These are phyloP conservation scores for Drosophila recens DNA, from an alignment of 2,888 invertebrate species.

Conservation along the genomic window DNA sequence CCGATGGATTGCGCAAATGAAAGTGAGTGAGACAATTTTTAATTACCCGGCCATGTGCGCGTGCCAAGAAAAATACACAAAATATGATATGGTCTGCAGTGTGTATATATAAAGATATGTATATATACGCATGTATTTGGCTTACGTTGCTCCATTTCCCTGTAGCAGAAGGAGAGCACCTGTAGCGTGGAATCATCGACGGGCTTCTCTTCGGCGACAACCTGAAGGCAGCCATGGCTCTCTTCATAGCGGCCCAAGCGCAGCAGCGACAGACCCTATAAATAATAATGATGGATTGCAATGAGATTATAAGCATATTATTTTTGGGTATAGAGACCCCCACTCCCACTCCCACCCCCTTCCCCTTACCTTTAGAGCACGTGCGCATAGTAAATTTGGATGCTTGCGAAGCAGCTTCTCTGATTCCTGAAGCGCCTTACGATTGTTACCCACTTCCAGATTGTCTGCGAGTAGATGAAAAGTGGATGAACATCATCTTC, in stretches of 20 bases:
- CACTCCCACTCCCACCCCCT: not conserved
- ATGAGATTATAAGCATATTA: constrained; percentile 3
- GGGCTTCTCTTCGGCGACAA: constrained; percentile 92
- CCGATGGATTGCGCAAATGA: constrained; percentile 31
- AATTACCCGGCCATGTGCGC: constrained; percentile 58
- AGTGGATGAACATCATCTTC: not conserved
- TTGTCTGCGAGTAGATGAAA: constrained; percentile 89
- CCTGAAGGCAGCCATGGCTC: constrained; percentile 90
- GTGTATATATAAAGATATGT: constrained; percentile 14
- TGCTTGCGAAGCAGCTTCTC: constrained; percentile 98
- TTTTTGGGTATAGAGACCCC: not conserved
- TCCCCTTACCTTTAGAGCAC: constrained; percentile 89
- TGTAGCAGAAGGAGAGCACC: constrained; percentile 97
- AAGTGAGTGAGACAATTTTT: constrained; percentile 57
- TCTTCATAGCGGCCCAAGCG: constrained; percentile 94
- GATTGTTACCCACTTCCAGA: constrained; percentile 97
- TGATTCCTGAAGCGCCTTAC: constrained; percentile 98
- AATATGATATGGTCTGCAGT: constrained; percentile 51
- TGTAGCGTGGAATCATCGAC: constrained; percentile 97
- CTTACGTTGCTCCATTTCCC: constrained; percentile 96
- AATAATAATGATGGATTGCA: constrained; percentile 5
- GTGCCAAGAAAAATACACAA: constrained; percentile 70
- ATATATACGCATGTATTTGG: constrained; percentile 10
- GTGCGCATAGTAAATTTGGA: constrained; percentile 94
- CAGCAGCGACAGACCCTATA: constrained; percentile 93